Evolutionary conservation across 2,797 vertebrate species (phyloP).

Genomic region (Bradypus variegatus): DNA sequence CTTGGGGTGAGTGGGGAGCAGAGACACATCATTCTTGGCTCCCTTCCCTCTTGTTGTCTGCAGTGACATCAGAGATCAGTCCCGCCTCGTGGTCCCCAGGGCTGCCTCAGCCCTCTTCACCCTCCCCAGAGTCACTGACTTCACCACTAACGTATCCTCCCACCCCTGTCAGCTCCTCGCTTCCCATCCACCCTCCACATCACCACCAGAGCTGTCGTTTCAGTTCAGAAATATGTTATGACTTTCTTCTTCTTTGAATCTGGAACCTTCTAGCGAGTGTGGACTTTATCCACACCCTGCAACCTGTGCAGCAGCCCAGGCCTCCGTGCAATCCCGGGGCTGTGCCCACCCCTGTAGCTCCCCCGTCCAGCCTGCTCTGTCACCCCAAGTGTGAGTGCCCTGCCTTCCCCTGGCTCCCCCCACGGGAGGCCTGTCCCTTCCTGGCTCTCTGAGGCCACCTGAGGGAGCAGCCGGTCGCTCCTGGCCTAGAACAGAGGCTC

Average conservation of each 20-base stretch:
- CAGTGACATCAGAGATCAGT: neutral
- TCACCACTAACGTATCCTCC: neutral
- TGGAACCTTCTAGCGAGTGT: neutral
- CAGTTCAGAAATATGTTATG: neutral
- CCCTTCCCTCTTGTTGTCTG: neutral
- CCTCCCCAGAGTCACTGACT: neutral
- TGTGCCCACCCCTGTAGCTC: too few relatives aligned
- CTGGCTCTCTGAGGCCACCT: neutral
- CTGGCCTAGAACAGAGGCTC: fast-evolving
- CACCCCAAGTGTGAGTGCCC: too few relatives aligned
- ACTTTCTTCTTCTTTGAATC: neutral
- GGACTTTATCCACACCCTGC: fast-evolving
- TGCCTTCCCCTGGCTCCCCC: neutral
- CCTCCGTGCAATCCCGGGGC: neutral
- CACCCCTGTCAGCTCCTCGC: neutral
- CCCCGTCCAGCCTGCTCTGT: neutral
- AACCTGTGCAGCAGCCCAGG: neutral
- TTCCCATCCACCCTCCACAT: too few relatives aligned
- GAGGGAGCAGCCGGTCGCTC: neutral
- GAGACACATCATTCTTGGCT: neutral
- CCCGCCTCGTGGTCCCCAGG: neutral
- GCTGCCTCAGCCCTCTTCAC: neutral
- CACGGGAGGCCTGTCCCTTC: neutral
- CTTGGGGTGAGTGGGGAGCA: neutral
- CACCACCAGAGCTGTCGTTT: neutral